These are phyloP conservation scores for Syrphus vitripennis DNA, from an alignment of 2,888 invertebrate species.

Conservation along the genomic window DNA sequence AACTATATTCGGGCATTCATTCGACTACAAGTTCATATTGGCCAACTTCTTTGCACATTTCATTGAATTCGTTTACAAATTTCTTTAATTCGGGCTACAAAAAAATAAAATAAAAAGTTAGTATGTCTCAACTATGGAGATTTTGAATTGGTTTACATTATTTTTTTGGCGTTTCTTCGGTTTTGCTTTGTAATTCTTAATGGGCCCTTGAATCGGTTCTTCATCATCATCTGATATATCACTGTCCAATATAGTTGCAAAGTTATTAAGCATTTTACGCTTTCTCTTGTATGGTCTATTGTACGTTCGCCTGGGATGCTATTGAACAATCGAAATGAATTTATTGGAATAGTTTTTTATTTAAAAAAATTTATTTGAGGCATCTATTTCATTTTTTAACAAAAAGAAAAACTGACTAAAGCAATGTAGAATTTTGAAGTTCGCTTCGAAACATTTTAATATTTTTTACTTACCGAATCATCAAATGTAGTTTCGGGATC, in stretches of 20 bases:
- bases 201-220: constrained; percentile 69
- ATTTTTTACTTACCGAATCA: constrained; percentile 73
- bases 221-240: constrained; percentile 74
- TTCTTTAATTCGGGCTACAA: constrained; percentile 73
- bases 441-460: no score
- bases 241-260: constrained; percentile 75
- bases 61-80: constrained; percentile 77
- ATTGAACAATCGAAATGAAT: not conserved
- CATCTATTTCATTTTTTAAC: no score
- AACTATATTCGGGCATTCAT: constrained; percentile 46
- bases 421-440: no score
- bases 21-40: constrained; percentile 77
- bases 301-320: constrained; percentile 77
- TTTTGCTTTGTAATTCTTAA: constrained; percentile 70
- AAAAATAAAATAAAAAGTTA: not conserved
- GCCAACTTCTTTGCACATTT: constrained; percentile 78
- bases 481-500: constrained; percentile 77
- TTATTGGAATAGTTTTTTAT: not conserved
- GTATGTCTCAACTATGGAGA: not conserved
- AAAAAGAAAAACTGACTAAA: no score
- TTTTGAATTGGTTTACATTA: constrained; percentile 17
- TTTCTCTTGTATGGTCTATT: constrained; percentile 74
- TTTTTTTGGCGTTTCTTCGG: constrained; percentile 46
- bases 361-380: no score
- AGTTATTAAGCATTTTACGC: constrained; percentile 74